Evolutionary conservation across 1,140 invertebrate genomes (phyloP), one percentile per base, ranked within the genome.

Genomic region (Anastatus disparis): DNA sequence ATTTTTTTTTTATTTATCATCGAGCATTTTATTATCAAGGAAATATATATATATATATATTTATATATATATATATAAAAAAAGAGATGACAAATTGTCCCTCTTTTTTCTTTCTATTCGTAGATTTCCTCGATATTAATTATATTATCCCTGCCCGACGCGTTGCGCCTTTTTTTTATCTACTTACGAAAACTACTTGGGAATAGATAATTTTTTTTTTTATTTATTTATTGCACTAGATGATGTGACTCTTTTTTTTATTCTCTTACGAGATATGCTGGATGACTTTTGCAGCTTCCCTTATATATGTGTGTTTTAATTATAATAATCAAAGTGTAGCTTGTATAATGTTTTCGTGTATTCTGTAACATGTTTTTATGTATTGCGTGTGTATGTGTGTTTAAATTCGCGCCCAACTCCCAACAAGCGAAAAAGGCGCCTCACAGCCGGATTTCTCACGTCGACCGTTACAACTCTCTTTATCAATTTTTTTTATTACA

Each of bases 161-260:
- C 42, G 9, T 48, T 62, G 42, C 38, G 7, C 13, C n/a, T 10
- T 56, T 12, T 35, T 10, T 26, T 48, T 68, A 13, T 50, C 26
- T 72, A 73, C 53, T 53, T 58, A 75, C 62, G 73, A 76, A 72
- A 74, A 75, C 68, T 70, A 70, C 68, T n/a, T n/a, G 61, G 59
- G 68, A 70, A 64, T 64, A 70, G 50, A 58, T 58, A 55, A 29
- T 22, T 26, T 2, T 52, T 13, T 52, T 13, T 26, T 13, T 22
- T 24, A 24, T 22, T 13, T 26, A 44, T 64, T 70, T 70, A 70
- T 70, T 70, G 68, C 68, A 70, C 68, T 70, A 70, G 61, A 64
- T 64, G 68, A 70, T 64, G 68, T 64, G 68, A 70, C 68, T 70
- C 68, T 64, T n/a, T n/a, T n/a, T n/a, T n/a, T n/a, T 46, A 13